A percentile compares a stretch with the other conserved stretches of the same genome.
phyloP scores from a whole-genome alignment of 2,113 vertebrate genomes.

The Protobothrops mucrosquamatus region DNA sequence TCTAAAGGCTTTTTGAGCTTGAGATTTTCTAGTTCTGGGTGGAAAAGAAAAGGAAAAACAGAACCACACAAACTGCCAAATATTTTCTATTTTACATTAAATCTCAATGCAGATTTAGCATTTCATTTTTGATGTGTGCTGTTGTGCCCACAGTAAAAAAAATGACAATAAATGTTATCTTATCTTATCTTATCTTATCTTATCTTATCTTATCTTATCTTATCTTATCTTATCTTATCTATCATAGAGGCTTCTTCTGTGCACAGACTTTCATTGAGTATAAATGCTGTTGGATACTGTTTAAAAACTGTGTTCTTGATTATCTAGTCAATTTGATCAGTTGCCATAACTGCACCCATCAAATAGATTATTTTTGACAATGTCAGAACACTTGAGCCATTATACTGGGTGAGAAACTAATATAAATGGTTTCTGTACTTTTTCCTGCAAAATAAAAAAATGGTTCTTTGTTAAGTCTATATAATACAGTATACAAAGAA shows the following conservation, averaged over 20 bases:
- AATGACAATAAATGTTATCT: no score
- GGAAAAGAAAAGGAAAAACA: not conserved
- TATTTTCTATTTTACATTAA: not conserved
- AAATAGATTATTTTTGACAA: not conserved
- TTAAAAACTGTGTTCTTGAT: not conserved
- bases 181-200: no score
- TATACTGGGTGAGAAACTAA: not conserved
- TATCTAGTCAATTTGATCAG: not conserved
- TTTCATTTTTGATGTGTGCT: no score
- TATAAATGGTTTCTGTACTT: not conserved
- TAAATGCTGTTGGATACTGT: no score
- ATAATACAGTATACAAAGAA: not conserved
- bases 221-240: no score
- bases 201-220: no score
- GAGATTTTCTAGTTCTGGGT: not conserved
- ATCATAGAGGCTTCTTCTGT: not conserved
- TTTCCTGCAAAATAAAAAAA: not conserved
- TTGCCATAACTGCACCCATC: not conserved
- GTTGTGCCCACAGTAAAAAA: no score
- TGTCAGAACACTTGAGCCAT: not conserved
- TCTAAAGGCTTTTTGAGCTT: not conserved
- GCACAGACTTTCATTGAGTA: not conserved
- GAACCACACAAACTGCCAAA: not conserved
- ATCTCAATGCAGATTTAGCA: not conserved
- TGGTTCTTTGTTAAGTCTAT: not conserved